These are phyloP conservation scores for Tiaroga cobitis DNA, from an alignment of 2,797 vertebrate species.

Conservation along the genomic window DNA sequence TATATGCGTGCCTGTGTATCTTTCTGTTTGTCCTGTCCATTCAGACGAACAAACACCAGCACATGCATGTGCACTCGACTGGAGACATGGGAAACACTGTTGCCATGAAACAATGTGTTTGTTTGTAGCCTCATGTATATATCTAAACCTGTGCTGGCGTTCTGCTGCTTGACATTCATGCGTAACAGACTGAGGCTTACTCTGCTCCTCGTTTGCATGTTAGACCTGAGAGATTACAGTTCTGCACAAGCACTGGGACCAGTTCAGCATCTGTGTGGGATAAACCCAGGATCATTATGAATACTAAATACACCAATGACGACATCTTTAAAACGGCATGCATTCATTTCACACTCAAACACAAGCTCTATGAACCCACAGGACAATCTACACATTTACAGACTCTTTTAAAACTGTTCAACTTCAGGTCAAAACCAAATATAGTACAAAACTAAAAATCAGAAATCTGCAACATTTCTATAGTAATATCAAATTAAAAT, in stretches of 20 bases:
- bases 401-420: not conserved
- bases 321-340: not conserved
- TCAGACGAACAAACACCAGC: constrained; percentile 25
- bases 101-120: constrained; percentile 19
- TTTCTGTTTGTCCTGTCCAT: constrained; percentile 54
- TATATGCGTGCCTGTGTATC: constrained; percentile 35
- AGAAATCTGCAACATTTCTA: no score
- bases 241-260: not conserved
- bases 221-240: not conserved
- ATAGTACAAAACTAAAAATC: not conserved
- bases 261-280: not conserved
- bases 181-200: constrained; percentile 59
- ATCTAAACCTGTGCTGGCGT: constrained; percentile 39
- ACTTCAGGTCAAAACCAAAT: not conserved
- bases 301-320: no score
- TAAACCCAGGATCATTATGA: not conserved
- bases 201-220: not conserved
- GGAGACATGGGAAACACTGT: constrained; percentile 9
- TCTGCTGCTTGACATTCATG: constrained; percentile 68
- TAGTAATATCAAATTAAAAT: no score
- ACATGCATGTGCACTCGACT: constrained; percentile 9
- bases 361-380: no score
- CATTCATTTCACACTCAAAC: not conserved
- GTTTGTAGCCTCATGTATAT: constrained; percentile 4
- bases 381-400: not conserved